Evolutionary conservation across 2,113 vertebrate genomes (phyloP), one percentile per base, ranked within the genome.

Genomic region (Leucopsar rothschildi): DNA sequence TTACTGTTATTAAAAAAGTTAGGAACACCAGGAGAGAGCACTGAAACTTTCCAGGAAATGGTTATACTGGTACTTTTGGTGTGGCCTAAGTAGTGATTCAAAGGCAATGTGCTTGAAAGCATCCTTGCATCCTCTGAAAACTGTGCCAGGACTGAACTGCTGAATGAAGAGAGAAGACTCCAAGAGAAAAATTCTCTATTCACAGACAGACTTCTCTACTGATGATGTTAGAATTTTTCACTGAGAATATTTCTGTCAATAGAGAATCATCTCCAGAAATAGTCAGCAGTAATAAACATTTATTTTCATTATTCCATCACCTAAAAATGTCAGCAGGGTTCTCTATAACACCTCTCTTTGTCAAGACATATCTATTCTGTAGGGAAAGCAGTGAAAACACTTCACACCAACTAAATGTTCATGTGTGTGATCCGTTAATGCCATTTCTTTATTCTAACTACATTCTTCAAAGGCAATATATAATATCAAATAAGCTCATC

Each of bases 311-410:
- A 92, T 85, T 47, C 50, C 50, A 70, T 73, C 92, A 93, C 59
- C 82, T 96, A 81, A 90, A 86, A 96, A 89, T 89, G 71, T 93
- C 95, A 96, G n/a, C 93, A 92, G 64, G 59, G 23, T 15, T 91
- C 29, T 95, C 81, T 89, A 14, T 84, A n/a, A 44, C 55, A 81
- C 33, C 17, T 72, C 69, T 88, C 45, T 59, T 89, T 86, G 45
- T 93, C 60, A 89, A 90, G 59, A 81, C 10, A 6, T 78, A 64
- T 70, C 56, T 79, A 1, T 81, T 81, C 61, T 96, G 28, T 39
- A 95, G 81, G 68, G 33, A 97, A 79, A 89, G 37, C 42, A 71
- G 15, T 90, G 72, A 79, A 96, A 97, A 95, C 33, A 69, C 35
- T 91, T 96, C 56, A 93, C 83, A 93, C 31, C 91, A 89, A 93